Percentiles rank a stretch among this genome's conserved stretches.
Conservation (phyloP, 2,797 vertebrate genomes). For the Acanthornis magna region DNA sequence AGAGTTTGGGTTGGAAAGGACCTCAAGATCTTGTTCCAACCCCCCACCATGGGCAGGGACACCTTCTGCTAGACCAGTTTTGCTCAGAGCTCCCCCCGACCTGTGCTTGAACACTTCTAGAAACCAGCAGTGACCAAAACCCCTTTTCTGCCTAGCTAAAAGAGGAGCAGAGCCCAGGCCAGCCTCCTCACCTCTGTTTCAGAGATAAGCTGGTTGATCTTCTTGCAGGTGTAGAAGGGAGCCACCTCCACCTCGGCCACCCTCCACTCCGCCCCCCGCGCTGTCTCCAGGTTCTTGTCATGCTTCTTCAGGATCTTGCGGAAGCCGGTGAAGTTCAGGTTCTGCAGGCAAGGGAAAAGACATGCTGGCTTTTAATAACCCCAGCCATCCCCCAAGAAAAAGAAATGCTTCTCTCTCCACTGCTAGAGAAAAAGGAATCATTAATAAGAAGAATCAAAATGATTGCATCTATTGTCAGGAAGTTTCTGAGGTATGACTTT, state of each 20-base stretch:
- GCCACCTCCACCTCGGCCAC: slow-evolving; percentile 96
- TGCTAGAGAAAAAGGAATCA: not conserved
- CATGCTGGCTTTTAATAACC: not conserved
- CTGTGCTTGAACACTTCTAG: no score
- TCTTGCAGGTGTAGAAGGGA: slow-evolving; percentile 98
- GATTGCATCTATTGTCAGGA: not conserved
- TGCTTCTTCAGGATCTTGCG: slow-evolving; percentile 99
- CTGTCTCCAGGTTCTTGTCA: slow-evolving; percentile 97
- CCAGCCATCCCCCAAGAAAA: not conserved
- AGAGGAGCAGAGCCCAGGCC: not conserved
- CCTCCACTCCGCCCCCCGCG: slow-evolving; percentile 92
- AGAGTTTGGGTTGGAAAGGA: not conserved
- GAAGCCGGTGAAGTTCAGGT: slow-evolving; percentile 98
- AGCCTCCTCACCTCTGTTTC: slow-evolving; percentile 88
- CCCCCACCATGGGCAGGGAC: not conserved
- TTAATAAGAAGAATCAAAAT: not conserved
- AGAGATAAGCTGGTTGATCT: slow-evolving; percentile 97
- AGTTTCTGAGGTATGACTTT: not conserved
- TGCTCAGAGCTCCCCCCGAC: not conserved
- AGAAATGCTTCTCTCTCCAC: not conserved
- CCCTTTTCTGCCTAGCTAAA: not conserved
- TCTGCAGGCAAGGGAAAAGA: slow-evolving; percentile 74
- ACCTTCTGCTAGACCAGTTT: not conserved
- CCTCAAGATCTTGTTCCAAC: not conserved
- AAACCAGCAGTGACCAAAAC: not conserved